Conservation (phyloP, 1,140 invertebrate genomes). For the Riptortus pedestris region DNA sequence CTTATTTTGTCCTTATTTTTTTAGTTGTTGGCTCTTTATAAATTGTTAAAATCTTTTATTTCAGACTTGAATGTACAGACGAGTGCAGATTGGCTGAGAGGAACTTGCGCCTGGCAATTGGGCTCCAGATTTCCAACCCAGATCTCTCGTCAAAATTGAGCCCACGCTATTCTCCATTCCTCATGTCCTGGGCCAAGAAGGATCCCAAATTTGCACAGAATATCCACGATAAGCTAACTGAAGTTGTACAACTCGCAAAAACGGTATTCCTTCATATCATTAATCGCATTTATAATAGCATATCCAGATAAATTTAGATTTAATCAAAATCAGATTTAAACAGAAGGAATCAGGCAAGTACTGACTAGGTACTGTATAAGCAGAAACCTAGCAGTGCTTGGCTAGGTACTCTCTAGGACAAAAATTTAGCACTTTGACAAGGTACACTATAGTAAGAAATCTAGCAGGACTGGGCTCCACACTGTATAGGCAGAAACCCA, state of each 20-base stretch:
- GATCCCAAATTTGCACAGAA: conserved; percentile 69
- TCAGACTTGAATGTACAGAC: conserved; percentile 80
- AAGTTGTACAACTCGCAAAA: conserved; percentile 79
- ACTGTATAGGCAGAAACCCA: too few relatives aligned
- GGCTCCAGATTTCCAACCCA: conserved; percentile 81
- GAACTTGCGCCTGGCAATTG: conserved; percentile 75
- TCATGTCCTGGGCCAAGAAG: conserved; percentile 73
- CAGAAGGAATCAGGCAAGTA: too few relatives aligned
- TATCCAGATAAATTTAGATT: too few relatives aligned
- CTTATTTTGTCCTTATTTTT: too few relatives aligned
- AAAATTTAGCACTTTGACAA: too few relatives aligned
- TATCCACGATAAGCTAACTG: conserved; percentile 73
- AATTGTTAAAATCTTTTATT: conserved; percentile 28
- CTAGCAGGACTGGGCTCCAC: too few relatives aligned
- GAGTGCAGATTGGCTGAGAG: conserved; percentile 79
- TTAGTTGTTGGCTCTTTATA: too few relatives aligned
- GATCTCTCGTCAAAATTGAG: conserved; percentile 67
- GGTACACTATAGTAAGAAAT: too few relatives aligned
- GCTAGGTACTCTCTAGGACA: too few relatives aligned
- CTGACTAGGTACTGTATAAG: too few relatives aligned
- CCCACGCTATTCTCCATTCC: conserved; percentile 75
- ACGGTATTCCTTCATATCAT: conserved; percentile 49
- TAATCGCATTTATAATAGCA: background rate
- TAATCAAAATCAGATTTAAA: too few relatives aligned
- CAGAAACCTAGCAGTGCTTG: too few relatives aligned